A percentile compares a stretch with the other conserved stretches of the same genome.
Conservation (phyloP, 1,140 invertebrate species). For the Chymomyza costata region DNA sequence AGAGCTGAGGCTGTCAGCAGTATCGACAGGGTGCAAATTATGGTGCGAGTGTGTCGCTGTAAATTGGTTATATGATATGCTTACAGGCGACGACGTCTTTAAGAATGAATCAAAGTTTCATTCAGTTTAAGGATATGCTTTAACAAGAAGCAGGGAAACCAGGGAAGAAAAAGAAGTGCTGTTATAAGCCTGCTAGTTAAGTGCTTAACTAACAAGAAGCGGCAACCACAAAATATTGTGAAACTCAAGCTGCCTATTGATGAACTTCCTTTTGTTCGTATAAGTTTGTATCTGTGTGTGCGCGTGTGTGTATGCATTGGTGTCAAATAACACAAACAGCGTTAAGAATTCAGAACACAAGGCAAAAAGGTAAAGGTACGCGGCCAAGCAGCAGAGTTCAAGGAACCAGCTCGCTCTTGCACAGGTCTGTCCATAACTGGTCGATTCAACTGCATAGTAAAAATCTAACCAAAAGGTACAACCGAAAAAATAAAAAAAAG, state of each 20-base stretch:
- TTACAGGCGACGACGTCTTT: background rate
- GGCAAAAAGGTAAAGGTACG: no score
- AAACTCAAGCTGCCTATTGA: slow-evolving; percentile 43
- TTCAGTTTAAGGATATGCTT: slow-evolving; percentile 12
- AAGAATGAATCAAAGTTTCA: slow-evolving; percentile 8
- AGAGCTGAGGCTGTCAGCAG: slow-evolving; percentile 3
- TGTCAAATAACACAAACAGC: slow-evolving; percentile 35
- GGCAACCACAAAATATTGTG: slow-evolving; percentile 23
- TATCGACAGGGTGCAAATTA: no score
- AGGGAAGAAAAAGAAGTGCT: slow-evolving; percentile 2
- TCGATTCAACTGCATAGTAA: slow-evolving; percentile 2
- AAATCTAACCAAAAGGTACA: slow-evolving; percentile 13
- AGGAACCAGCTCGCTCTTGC: slow-evolving; percentile 10
- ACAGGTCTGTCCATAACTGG: no score
- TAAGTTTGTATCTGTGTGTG: no score
- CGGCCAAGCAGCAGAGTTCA: slow-evolving; percentile 12
- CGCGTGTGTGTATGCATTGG: background rate
- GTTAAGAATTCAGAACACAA: slow-evolving; percentile 16
- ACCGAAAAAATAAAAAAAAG: no score
- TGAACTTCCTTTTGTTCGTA: slow-evolving; percentile 8
- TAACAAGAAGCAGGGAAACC: no score
- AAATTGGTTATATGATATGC: slow-evolving; percentile 33
- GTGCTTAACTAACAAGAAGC: slow-evolving; percentile 17
- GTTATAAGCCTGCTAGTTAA: slow-evolving; percentile 22
- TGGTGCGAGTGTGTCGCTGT: no score